Conservation (phyloP, 2,797 vertebrate genomes). For the Notolabrus celidotus region DNA sequence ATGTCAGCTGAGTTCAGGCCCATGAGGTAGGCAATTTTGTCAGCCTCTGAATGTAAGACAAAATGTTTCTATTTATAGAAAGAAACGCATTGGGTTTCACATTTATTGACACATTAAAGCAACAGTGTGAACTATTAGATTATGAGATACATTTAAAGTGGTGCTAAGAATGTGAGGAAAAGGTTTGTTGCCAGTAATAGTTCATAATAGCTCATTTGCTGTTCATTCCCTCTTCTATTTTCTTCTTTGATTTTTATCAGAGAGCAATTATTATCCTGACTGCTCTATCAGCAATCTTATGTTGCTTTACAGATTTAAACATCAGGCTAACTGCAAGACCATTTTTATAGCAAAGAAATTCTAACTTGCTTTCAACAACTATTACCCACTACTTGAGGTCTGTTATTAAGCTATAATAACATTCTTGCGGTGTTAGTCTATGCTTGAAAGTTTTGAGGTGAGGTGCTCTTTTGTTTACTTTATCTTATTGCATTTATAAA, state of each 20-base stretch:
- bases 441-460: neutral
- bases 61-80: neutral
- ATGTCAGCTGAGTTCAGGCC: constrained; percentile 90
- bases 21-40: constrained; percentile 89
- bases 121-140: neutral
- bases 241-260: too few relatives aligned
- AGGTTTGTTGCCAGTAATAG: neutral
- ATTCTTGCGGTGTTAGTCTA: neutral
- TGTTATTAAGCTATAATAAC: neutral
- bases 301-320: too few relatives aligned
- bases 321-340: too few relatives aligned
- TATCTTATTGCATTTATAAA: neutral
- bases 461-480: neutral
- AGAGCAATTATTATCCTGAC: too few relatives aligned
- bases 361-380: too few relatives aligned
- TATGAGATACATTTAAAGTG: neutral
- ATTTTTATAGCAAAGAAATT: too few relatives aligned
- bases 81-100: neutral
- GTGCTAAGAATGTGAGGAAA: neutral
- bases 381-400: too few relatives aligned
- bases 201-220: neutral
- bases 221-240: neutral
- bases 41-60: constrained; percentile 78
- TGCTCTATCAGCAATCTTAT: too few relatives aligned
- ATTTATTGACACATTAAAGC: neutral